Base-by-base conservation (phyloP, 1,140 invertebrate genomes). In the Aculops lycopersici region DNA sequence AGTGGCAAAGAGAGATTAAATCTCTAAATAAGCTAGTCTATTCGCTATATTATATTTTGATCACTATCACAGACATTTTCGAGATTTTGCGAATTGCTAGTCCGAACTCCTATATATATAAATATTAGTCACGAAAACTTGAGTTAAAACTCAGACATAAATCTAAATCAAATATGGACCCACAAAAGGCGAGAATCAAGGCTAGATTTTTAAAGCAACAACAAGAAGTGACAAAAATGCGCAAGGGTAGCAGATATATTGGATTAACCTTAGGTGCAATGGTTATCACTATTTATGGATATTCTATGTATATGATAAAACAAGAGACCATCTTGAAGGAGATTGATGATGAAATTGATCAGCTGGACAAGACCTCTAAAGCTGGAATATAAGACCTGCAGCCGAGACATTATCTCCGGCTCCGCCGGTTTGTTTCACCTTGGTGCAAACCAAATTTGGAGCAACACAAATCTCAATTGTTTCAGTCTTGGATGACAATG, bases 351-450 rank as follows among this genome's bases (percentile, higher is more conserved):
- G 24, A 31, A n/a, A 31, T 31, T 31, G n/a, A 31, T 8, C 24
- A 31, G 24, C n/a, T n/a, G n/a, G n/a, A n/a, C n/a, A n/a, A n/a
- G n/a, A n/a, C n/a, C n/a, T n/a, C n/a, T 50, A 55, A 17, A 77
- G 64, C 55, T 81, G 76, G 21, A 73, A 59, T 20, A 73, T 69
- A 3, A 81, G 54, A 16, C 74, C 76, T 5, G 76, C 74, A 21
- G 74, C 72, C 1, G 76, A 80, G 42, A 83, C 76, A 50, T 81
- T 83, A 53, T 83, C 77, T 1, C 78, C 77, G 13, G 74, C 76
- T 1, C 78, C 77, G 1, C 71, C 76, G 14, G 78, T 81, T 49
- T 80, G 68, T 36, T 68, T 64, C 2, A 74, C 72, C 46, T 75
- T 59, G 0, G 72, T 78, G 49, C 78, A 83, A 0, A 83, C 74